Base-by-base conservation (phyloP, 1,140 invertebrate species). In the Penaeus indicus region DNA sequence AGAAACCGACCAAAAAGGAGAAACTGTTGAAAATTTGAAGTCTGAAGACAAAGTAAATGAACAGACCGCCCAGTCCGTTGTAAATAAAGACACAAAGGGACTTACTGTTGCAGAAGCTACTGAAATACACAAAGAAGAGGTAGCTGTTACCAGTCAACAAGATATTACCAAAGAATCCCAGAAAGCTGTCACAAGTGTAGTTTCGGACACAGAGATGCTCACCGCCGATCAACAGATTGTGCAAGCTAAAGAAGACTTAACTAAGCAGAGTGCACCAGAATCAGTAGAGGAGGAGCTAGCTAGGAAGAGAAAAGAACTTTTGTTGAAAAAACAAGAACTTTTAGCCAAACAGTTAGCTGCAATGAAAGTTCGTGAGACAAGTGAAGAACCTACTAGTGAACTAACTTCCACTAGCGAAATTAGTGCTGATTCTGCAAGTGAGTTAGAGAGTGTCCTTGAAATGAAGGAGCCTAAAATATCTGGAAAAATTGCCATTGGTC, bases 281-380 rank as follows among this genome's bases (percentile, higher is more conserved):
- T 63, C 69, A n/a, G 62, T 64, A 42, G 78, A 85, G 84, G 84
- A 85, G 11, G 54, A 47, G 47, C 25, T 88, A 38, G 69, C 85
- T 61, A 84, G 86, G 67, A 90, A 90, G 84, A 87, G 77, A 83
- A 83, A 86, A 62, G 88, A 91, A 83, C 85, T 84, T 27, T 79
- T 88, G 86, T 82, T 85, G n/a, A 91, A 84, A 83, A 91, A 91
- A 72, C 69, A 89, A 77, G 84, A 89, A 63, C 61, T 90, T 21
- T 75, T 85, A 38, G 88, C 83, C 21, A 89, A 81, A 61, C 75
- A 89, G 54, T 72, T 77, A 90, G 85, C 89, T 60, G 62, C 61
- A 18, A 85, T 88, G 85, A 86, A 77, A 82, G 38, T n/a, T 54
- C 78, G 80, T 60, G 77, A 90, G 82, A 19, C 77, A 32, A 88